Evolutionary conservation across 2,797 vertebrate genomes (phyloP), one percentile per base, ranked within the genome.

Genomic region (Danio tinwini): DNA sequence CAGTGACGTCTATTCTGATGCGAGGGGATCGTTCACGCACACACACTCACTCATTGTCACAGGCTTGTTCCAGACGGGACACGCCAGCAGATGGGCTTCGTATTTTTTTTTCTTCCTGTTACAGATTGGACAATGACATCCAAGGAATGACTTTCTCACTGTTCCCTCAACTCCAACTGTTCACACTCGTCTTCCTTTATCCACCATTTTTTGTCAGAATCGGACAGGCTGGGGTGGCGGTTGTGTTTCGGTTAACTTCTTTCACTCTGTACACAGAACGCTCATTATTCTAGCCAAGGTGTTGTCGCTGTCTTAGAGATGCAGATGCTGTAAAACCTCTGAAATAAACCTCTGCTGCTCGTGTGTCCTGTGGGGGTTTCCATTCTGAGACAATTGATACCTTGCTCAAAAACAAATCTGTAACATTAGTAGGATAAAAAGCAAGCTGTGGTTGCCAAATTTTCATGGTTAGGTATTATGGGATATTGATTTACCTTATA

Each of bases 91-190:
- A 86, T 86, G 85, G 85, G 61, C 65, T 69, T 19, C 52, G 11
- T 74, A 76, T 74, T 78, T 78, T 81, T 29, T 29, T 78, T 74
- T n/a, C n/a, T 76, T 56, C 14, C 63, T 67, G 40, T 50, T 80
- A 53, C 82, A 78, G 82, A 84, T 83, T 83, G 83, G 85, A 79
- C 83, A 83, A 49, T 81, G 83, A 84, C 78, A 83, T 84, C 67
- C 5, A 62, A 73, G 56, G 74, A 76, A 76, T 68, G 42, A 49
- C 49, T 84, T 72, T 70, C 70, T 81, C 49, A 37, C 55, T 45
- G 61, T 81, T 86, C 67, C 58, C 64, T 76, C 44, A 56, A 73
- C 61, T 82, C 77, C 81, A 84, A 78, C 75, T 83, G 83, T 83
- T 82, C 68, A 63, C 67, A 73, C 77, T 78, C 81, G 76, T 77